Percentiles rank a stretch among this genome's conserved stretches.
Conservation (phyloP, 2,113 vertebrate species). For the Lasiurus cinereus region DNA sequence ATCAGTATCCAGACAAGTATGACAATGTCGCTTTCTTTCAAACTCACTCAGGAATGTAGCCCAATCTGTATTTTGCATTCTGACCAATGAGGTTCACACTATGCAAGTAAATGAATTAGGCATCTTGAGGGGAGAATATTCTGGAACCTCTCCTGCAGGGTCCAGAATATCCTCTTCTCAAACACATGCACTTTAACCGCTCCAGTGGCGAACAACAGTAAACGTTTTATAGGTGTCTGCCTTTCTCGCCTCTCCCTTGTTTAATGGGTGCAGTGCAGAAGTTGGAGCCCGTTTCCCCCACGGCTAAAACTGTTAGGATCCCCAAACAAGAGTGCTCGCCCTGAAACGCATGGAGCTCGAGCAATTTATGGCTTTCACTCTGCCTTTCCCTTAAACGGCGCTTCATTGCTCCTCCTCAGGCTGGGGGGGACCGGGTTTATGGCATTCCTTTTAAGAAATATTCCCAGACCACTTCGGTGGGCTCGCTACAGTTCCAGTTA, state of each 20-base stretch:
- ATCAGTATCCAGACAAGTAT: background rate
- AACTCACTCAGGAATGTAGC: background rate
- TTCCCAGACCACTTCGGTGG: slow-evolving; percentile 55
- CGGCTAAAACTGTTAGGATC: slow-evolving; percentile 63
- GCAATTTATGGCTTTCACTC: slow-evolving; percentile 48
- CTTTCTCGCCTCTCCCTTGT: slow-evolving; percentile 44
- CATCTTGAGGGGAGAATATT: background rate
- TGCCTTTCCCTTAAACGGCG: slow-evolving; percentile 45
- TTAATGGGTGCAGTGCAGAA: slow-evolving; percentile 34
- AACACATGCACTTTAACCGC: slow-evolving; percentile 47
- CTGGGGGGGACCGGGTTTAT: slow-evolving; percentile 48
- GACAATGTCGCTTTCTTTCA: background rate
- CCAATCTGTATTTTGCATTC: slow-evolving; percentile 15
- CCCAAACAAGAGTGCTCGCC: slow-evolving; percentile 23
- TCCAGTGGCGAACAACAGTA: slow-evolving; percentile 37
- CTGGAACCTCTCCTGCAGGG: background rate
- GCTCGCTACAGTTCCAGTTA: slow-evolving; percentile 69
- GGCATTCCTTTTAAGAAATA: slow-evolving; percentile 72
- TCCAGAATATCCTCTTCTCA: slow-evolving; percentile 48
- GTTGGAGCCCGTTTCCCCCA: slow-evolving; percentile 41
- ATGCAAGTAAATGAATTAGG: slow-evolving; percentile 38
- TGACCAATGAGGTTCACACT: slow-evolving; percentile 26
- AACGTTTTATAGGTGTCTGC: slow-evolving; percentile 20
- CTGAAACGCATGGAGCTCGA: slow-evolving; percentile 44
- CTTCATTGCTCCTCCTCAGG: slow-evolving; percentile 58